Percentiles rank a stretch among this genome's conserved stretches.
Evolutionary conservation across 2,888 invertebrate genomes (phyloP).

Genomic region (Phymatocera aterrima): DNA sequence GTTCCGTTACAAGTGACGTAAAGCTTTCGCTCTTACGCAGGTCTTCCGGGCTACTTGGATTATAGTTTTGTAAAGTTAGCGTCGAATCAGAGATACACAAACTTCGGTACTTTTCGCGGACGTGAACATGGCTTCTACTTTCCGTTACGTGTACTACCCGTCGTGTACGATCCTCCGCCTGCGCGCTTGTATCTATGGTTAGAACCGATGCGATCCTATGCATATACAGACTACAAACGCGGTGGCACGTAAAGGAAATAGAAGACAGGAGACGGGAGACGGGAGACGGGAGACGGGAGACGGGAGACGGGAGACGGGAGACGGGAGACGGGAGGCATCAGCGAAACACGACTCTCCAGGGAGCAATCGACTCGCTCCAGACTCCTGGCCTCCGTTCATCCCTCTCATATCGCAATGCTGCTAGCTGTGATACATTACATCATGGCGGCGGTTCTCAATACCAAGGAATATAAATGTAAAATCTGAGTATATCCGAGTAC

Average conservation of each 20-base stretch:
- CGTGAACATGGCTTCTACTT: not conserved
- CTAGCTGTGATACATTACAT: conserved; percentile 50
- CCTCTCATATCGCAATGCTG: conserved; percentile 23
- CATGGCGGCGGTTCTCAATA: conserved; percentile 39
- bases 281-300: too few species aligned
- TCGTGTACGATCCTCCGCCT: not conserved
- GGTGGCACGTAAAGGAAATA: conserved; percentile 10
- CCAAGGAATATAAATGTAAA: conserved; percentile 39
- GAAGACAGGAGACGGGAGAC: too few species aligned
- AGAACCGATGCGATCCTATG: not conserved
- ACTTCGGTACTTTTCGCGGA: not conserved
- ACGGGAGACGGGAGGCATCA: conserved; percentile 36
- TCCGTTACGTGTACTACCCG: not conserved
- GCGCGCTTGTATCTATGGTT: not conserved
- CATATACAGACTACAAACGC: not conserved
- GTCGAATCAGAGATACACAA: not conserved
- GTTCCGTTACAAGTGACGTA: not conserved
- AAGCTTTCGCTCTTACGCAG: not conserved
- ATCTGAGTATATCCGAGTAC: not conserved
- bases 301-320: not conserved
- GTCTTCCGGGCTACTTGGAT: not conserved
- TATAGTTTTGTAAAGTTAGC: not conserved
- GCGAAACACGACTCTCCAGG: conserved; percentile 51
- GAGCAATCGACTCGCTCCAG: conserved; percentile 47
- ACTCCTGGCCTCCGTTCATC: conserved; percentile 18